These are phyloP conservation scores for Dynastes tityus DNA, from an alignment of 2,888 invertebrate species.

Conservation along the genomic window DNA sequence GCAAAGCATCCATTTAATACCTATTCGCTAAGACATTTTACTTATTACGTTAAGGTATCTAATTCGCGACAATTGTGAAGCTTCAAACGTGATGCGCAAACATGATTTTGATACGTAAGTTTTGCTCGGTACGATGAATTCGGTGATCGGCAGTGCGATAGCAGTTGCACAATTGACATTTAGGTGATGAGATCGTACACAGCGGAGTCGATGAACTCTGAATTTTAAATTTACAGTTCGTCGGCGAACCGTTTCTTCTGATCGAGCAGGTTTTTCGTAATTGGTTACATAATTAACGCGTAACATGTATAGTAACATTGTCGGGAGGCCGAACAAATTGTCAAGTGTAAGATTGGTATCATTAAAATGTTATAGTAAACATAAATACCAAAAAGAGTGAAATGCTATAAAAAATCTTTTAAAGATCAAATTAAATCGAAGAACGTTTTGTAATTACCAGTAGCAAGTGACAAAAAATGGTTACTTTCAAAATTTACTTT, in stretches of 20 bases:
- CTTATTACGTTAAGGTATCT: background rate
- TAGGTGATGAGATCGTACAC: constrained; percentile 26
- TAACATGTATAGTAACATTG: background rate
- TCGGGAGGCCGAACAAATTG: too few species aligned
- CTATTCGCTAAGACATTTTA: background rate
- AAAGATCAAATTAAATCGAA: too few species aligned
- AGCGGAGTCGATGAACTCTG: constrained; percentile 43
- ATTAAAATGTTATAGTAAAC: too few species aligned
- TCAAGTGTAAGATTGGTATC: too few species aligned
- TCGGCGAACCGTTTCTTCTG: constrained; percentile 28
- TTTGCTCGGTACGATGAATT: background rate
- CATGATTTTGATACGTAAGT: background rate
- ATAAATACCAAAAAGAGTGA: too few species aligned
- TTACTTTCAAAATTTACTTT: too few species aligned
- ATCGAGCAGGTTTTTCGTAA: constrained; percentile 41
- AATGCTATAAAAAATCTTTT: too few species aligned
- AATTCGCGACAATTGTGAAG: background rate
- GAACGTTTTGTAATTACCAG: too few species aligned
- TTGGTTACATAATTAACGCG: constrained; percentile 6
- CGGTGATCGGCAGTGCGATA: background rate
- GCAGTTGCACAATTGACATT: constrained; percentile 40
- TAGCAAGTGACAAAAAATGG: too few species aligned
- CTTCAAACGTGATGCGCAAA: background rate
- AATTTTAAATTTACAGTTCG: constrained; percentile 50
- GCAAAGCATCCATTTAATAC: background rate